These are phyloP conservation scores for Falco concolor DNA, from an alignment of 2,797 vertebrate species.

Conservation along the genomic window DNA sequence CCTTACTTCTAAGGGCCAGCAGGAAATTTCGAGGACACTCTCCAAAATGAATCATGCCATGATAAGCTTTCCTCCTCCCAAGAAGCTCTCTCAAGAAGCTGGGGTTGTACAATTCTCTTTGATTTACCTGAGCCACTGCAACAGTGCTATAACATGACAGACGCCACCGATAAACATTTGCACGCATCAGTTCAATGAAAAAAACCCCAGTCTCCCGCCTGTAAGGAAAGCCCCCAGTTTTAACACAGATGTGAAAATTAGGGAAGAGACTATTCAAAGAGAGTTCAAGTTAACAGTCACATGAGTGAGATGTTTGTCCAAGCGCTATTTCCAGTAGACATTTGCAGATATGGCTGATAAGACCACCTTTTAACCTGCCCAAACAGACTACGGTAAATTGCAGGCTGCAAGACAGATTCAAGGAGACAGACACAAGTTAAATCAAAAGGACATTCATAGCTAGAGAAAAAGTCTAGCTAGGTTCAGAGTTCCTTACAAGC, in stretches of 20 bases:
- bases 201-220: not conserved
- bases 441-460: not conserved
- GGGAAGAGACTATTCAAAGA: not conserved
- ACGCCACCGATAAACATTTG: not conserved
- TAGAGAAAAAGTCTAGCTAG: not conserved
- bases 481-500: not conserved
- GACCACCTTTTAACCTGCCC: not conserved
- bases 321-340: not conserved
- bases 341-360: not conserved
- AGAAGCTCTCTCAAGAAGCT: not conserved
- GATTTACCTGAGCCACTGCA: not conserved
- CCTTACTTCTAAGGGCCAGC: not conserved
- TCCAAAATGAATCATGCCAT: not conserved
- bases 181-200: not conserved
- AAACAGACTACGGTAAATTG: not conserved
- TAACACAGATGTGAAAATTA: not conserved
- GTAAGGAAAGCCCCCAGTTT: not conserved
- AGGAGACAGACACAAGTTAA: not conserved
- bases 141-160: rapidly evolving
- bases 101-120: not conserved
- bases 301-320: not conserved
- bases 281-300: not conserved
- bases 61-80: not conserved
- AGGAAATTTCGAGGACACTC: not conserved
- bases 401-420: not conserved